phyloP scores from a whole-genome alignment of 2,888 invertebrate species.

The Dioctria rufipes region DNA sequence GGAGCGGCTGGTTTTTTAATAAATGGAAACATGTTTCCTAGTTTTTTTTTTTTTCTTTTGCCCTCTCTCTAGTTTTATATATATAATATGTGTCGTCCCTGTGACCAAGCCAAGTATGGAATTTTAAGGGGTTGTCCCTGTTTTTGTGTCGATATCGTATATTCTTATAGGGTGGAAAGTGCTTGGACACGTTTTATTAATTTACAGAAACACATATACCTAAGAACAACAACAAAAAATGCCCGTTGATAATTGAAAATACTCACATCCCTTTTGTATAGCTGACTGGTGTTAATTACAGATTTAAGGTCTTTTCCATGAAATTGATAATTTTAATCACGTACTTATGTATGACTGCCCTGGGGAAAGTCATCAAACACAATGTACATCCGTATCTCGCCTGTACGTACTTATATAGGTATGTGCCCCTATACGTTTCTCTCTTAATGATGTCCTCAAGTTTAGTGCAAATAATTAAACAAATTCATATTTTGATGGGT shows the following conservation, averaged over 20 bases:
- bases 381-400: not conserved
- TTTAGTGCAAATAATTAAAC: constrained; percentile 57
- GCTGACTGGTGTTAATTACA: constrained; percentile 55
- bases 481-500: constrained; percentile 21
- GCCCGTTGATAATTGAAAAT: constrained; percentile 54
- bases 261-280: constrained; percentile 50
- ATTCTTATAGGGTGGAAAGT: constrained; percentile 31
- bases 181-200: constrained; percentile 57
- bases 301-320: constrained; percentile 39
- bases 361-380: constrained; percentile 3
- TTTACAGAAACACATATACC: constrained; percentile 46
- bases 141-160: constrained; percentile 12
- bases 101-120: constrained; percentile 18
- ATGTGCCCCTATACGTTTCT: not conserved
- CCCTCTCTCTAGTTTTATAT: not conserved
- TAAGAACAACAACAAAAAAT: constrained; percentile 31
- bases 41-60: constrained; percentile 54
- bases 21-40: constrained; percentile 57
- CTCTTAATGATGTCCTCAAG: constrained; percentile 51
- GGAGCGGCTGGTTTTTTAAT: constrained; percentile 55
- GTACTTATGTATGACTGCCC: constrained; percentile 7
- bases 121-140: constrained; percentile 32
- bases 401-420: too few species aligned
- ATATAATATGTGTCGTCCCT: constrained; percentile 32
- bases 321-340: constrained; percentile 57